Base-by-base conservation (phyloP, 2,113 vertebrate species). In the Saguinus imperator region DNA sequence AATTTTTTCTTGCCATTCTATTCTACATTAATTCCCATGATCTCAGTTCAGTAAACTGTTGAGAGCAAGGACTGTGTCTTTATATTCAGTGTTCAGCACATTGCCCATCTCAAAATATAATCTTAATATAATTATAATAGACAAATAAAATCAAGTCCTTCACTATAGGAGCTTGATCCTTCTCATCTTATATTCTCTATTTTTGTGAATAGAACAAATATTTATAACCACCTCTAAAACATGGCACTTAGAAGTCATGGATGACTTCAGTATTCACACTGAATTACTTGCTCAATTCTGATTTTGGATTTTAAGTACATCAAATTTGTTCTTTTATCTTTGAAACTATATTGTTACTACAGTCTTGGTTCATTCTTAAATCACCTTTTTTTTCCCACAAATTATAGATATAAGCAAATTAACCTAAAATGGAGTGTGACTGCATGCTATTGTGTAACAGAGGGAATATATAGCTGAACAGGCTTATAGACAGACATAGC, bases 261-360 rank as follows among this genome's bases (percentile, higher is more conserved):
- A 23, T 48, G 29, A 55, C 11, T 70, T 80, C 50, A 75, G 14
- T 2, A 85, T 89, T 5, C 8, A 66, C 37, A 90, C 14, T 25
- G 29, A 77, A 43, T 48, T 40, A 73, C 3, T 73, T 72, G 29
- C 3, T 81, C 13, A 75, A 0, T 82, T 93, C 27, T 93, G 18
- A 79, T 83, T 86, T 80, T 73, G 23, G 3, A 75, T 48, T 43
- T 75, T 87, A 93, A 89, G 37, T 55, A 86, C 2, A 20, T 97
- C 32, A 84, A 88, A 86, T 81, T 52, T 83, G 52, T 91, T 73
- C 86, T 55, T 37, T 88, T 61, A 32, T 94, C 18, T 89, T 92
- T 25, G 11, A 80, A 94, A 68, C 13, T 91, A 61, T 35, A 27
- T 5, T 40, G 17, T 64, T 55, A 64, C 89, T 76, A 48, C 1